Evolutionary conservation across 1,140 invertebrate species (phyloP), one percentile per base, ranked within the genome.

Genomic region (Heliconius hermathena): DNA sequence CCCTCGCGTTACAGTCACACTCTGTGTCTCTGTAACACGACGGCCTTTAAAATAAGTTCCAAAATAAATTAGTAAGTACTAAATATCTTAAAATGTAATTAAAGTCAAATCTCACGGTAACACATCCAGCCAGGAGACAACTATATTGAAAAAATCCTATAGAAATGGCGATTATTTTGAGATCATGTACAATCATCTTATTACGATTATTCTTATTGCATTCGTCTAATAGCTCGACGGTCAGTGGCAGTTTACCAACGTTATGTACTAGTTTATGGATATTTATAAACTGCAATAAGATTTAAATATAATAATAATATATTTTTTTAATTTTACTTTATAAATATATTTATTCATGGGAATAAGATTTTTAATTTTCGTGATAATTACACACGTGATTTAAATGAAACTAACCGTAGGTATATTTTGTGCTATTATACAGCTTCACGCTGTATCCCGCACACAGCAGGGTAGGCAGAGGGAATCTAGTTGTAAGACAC

Each of bases 71-170:
- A 60, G 8, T 0, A 26, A 60, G 8, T 60, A 60, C 2, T 11
- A 89, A 90, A 6, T 80, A 75, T 54, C 1, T 41, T 33, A n/a
- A n/a, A 54, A 38, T 4, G 71, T 16, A 41, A 18, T 8, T 13
- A 49, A 71, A 77, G 1, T 46, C 6, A 46, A 57, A 57, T 76
- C 87, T 89, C 84, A 92, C 91, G 1, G 89, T 91, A 16, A 88
- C 74, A 76, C 91, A 92, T 71, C 90, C 91, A 18, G 84, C 70
- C 33, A 92, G 54, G 29, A 92, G 82, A 80, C 87, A 91, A 71
- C 76, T 73, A 72, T 91, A 90, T 79, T 91, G 91, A 20, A 91
- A 49, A 13, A 91, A 76, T 26, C 89, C 88, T 83, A 92, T 85
- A 2, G 89, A 90, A 18, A 84, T 85, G 1, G 87, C 84, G 9